Evolutionary conservation across 2,888 invertebrate species (phyloP).

Genomic region (Phymatocera aterrima): DNA sequence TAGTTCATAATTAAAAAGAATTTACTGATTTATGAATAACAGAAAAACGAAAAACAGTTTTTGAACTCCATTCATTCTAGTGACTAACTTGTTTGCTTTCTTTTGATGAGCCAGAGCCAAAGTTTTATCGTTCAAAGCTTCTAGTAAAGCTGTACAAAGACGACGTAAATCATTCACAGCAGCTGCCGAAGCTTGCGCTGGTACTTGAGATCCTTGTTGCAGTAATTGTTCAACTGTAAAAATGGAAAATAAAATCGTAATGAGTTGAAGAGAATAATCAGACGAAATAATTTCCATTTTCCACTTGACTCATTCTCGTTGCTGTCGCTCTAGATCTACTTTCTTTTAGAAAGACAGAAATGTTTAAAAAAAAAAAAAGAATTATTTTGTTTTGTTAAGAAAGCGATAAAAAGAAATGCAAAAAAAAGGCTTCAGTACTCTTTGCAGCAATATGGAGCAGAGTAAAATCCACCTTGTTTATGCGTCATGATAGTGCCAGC

Average conservation of each 20-base stretch:
- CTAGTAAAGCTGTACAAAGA: conserved; percentile 86
- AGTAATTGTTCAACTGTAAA: conserved; percentile 85
- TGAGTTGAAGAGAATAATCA: neutral
- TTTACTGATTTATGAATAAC: neutral
- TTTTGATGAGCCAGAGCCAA: conserved; percentile 90
- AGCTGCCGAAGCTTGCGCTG: conserved; percentile 79
- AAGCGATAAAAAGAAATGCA: too few relatives aligned
- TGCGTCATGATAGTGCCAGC: conserved; percentile 86
- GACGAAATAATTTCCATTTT: neutral
- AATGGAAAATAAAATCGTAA: conserved; percentile 14
- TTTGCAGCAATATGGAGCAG: too few relatives aligned
- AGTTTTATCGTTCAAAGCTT: conserved; percentile 91
- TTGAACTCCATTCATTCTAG: too few relatives aligned
- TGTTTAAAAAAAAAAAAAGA: too few relatives aligned
- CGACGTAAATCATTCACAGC: conserved; percentile 87
- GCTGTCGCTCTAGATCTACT: too few relatives aligned
- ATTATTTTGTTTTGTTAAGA: too few relatives aligned
- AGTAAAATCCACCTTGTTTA: conserved; percentile 82
- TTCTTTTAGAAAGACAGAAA: too few relatives aligned
- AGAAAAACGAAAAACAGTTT: too few relatives aligned
- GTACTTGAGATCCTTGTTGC: conserved; percentile 78
- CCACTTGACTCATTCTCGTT: too few relatives aligned
- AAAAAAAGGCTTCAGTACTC: too few relatives aligned
- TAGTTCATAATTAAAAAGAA: neutral
- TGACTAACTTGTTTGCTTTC: conserved; percentile 82